Percentiles rank a stretch among this genome's conserved stretches.
These are phyloP conservation scores for Phorcus lineatus DNA, from an alignment of 2,888 invertebrate genomes.

Conservation along the genomic window DNA sequence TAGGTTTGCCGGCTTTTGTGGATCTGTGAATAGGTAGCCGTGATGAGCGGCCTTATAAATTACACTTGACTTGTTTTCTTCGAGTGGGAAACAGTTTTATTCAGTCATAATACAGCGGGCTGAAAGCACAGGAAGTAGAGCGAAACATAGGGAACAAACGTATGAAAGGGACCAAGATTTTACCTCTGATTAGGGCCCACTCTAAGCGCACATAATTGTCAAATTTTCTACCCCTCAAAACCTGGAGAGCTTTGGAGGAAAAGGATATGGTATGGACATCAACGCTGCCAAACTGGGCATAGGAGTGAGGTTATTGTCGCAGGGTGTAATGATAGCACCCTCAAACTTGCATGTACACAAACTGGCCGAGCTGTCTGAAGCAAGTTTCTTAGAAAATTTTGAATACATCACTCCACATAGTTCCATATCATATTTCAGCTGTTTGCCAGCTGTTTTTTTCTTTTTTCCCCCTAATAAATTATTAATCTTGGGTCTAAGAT, in stretches of 20 bases:
- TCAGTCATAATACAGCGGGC: slow-evolving; percentile 22
- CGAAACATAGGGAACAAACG: neutral
- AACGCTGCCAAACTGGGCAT: slow-evolving; percentile 20
- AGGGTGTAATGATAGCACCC: slow-evolving; percentile 2
- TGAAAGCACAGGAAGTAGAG: slow-evolving; percentile 13
- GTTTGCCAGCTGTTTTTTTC: slow-evolving; percentile 21
- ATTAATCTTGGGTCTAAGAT: neutral
- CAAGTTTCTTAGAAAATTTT: neutral
- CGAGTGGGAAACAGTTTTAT: slow-evolving; percentile 26
- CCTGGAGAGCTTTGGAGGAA: slow-evolving; percentile 2
- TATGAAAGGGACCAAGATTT: slow-evolving; percentile 17
- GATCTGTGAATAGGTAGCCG: slow-evolving; percentile 11
- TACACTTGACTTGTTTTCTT: slow-evolving; percentile 27
- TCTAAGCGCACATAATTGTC: slow-evolving; percentile 20
- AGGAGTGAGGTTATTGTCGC: slow-evolving; percentile 14
- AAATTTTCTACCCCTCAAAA: slow-evolving; percentile 13
- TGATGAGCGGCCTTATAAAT: slow-evolving; percentile 27
- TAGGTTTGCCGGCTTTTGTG: slow-evolving; percentile 23
- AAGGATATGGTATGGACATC: neutral
- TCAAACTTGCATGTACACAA: neutral
- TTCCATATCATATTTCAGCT: neutral
- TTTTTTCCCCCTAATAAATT: slow-evolving; percentile 2
- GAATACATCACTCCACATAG: slow-evolving; percentile 12
- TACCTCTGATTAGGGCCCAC: slow-evolving; percentile 6
- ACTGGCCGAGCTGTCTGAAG: neutral